A percentile compares a stretch with the other conserved stretches of the same genome.
Evolutionary conservation across 2,888 invertebrate species (phyloP).

Genomic region (Troglohyphantes excavatus): DNA sequence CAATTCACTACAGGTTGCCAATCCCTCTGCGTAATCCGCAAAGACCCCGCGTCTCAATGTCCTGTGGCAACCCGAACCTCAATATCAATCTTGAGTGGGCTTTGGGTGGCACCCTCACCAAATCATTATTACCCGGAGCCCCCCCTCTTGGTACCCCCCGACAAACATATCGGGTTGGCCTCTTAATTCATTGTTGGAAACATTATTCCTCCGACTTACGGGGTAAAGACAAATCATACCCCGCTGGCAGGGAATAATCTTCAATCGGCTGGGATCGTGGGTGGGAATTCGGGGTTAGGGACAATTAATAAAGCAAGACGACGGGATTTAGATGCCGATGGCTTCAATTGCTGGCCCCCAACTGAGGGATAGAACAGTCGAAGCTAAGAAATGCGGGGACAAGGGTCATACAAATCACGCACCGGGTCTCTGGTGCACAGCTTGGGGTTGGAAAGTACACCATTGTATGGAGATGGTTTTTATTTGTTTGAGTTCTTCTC

Average conservation of each 20-base stretch:
- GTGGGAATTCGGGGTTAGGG: constrained; percentile 52
- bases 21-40: no score
- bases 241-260: constrained; percentile 68
- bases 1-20: no score
- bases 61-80: constrained; percentile 11
- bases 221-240: constrained; percentile 53
- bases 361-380: constrained; percentile 36
- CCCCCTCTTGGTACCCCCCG: constrained; percentile 11
- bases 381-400: constrained; percentile 35
- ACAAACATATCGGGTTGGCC: constrained; percentile 51
- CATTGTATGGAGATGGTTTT: constrained; percentile 53
- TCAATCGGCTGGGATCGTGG: constrained; percentile 62
- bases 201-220: constrained; percentile 60
- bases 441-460: constrained; percentile 48
- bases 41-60: no score
- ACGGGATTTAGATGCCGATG: constrained; percentile 55
- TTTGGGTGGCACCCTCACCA: constrained; percentile 12
- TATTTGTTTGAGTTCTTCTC: constrained; percentile 34
- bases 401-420: constrained; percentile 68
- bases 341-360: constrained; percentile 59
- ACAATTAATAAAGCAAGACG: constrained; percentile 61
- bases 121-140: no score
- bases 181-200: constrained; percentile 58
- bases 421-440: constrained; percentile 28
- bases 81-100: constrained; percentile 11